Evolutionary conservation across 2,797 vertebrate genomes (phyloP).

Genomic region (Benthosema pterotum): DNA sequence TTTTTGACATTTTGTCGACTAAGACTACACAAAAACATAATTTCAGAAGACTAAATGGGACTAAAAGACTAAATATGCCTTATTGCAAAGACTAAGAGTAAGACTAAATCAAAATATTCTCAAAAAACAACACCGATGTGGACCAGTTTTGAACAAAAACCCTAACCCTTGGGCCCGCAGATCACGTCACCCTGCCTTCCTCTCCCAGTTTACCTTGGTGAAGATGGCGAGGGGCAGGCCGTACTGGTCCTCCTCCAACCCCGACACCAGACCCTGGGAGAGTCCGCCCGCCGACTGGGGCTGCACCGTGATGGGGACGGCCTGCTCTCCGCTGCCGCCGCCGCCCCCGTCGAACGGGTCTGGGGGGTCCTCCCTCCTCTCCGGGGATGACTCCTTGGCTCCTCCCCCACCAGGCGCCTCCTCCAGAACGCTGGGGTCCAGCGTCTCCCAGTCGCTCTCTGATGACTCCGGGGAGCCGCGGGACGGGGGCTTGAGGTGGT

Average conservation of each 20-base stretch:
- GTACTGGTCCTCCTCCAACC: constrained; percentile 92
- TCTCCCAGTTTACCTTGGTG: constrained; percentile 97
- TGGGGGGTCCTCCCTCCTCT: constrained; percentile 39
- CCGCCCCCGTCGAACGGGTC: constrained; percentile 62
- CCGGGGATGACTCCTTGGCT: constrained; percentile 38
- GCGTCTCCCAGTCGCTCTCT: constrained; percentile 96
- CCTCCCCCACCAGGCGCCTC: constrained; percentile 71
- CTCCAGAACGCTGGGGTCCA: constrained; percentile 89
- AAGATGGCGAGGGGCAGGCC: constrained; percentile 93
- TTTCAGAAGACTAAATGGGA: too few relatives aligned
- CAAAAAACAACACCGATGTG: too few relatives aligned
- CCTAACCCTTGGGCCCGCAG: too few relatives aligned
- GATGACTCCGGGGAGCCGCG: constrained; percentile 86
- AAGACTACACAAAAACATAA: too few relatives aligned
- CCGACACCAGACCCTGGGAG: constrained; percentile 87
- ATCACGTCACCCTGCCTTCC: too few relatives aligned
- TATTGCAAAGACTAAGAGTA: too few relatives aligned
- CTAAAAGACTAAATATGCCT: too few relatives aligned
- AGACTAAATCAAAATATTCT: too few relatives aligned
- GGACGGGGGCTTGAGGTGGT: constrained; percentile 81
- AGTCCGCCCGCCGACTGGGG: constrained; percentile 82
- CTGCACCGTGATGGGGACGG: constrained; percentile 91
- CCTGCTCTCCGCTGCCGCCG: constrained; percentile 62
- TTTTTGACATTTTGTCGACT: too few relatives aligned
- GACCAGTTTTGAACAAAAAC: too few relatives aligned